Evolutionary conservation across 2,888 invertebrate genomes (phyloP), one percentile per base, ranked within the genome.

Genomic region (Neoitamus cyanurus): DNA sequence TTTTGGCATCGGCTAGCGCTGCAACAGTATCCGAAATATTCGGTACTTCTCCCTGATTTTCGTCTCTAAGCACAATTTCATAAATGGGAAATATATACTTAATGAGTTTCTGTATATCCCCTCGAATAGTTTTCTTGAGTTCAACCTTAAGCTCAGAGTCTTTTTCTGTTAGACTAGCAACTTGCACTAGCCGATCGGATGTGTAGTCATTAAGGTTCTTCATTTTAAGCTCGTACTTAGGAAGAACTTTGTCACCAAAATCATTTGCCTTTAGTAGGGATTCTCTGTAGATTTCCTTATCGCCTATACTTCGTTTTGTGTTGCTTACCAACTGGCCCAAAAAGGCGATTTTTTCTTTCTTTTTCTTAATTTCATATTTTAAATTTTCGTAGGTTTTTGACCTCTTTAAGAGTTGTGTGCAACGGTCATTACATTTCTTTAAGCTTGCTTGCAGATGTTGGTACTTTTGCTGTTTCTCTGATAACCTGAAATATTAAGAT

Each of bases 1-100:
- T 94, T 75, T 95, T 94, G 36, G 96, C 95, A 89, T 96, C 96
- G 9, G 95, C 95, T 37, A 94, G 88, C 0, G 93, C 93, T 78
- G 92, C 92, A 77, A 93, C 92, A 6, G 93, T 93, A 86, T 92
- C 92, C 0, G 87, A 83, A 37, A 83, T 20, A 48, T 48, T 20
- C 20, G 48, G 48, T 48, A 20, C 20, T 48, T 48, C 48, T 37
- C 72, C 72, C n/a, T 37, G 85, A 7, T 73, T 69, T 28, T 91
- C 91, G 70, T 91, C 90, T 48, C 89, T 89, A 25, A 90, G 87
- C 31, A 90, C 89, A 36, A 90, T 88, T 87, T 91, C 90, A 0
- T 88, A 87, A 86, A 96, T 94, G 5, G 95, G 95, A 90, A 96
- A 96, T 88, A 96, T 94, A 88, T 93, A 94, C 84, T 94, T 92